Evolutionary conservation across 1,140 invertebrate genomes (phyloP).

Genomic region (Calycopis cecrops): DNA sequence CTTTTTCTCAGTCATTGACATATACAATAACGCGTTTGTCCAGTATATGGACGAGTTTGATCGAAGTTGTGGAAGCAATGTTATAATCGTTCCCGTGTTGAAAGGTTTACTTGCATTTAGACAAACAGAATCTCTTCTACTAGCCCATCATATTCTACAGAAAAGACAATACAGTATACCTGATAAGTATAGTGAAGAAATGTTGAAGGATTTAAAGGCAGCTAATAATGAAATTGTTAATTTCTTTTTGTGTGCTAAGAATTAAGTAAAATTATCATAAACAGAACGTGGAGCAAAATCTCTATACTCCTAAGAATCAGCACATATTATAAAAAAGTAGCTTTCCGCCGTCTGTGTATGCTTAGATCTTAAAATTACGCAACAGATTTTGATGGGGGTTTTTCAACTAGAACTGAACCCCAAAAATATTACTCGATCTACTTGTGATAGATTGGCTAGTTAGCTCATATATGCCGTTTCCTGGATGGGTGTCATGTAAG

Average conservation of each 20-base stretch:
- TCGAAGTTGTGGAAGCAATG: constrained; percentile 13
- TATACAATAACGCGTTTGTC: constrained; percentile 32
- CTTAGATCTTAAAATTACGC: no score
- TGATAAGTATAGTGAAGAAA: background rate
- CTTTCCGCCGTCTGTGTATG: no score
- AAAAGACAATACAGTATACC: constrained; percentile 9
- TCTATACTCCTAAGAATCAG: no score
- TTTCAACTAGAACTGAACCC: no score
- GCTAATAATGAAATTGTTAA: constrained; percentile 1
- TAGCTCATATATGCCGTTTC: no score
- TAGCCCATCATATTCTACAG: constrained; percentile 27
- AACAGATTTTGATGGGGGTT: no score
- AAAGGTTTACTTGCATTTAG: constrained; percentile 34
- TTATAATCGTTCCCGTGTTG: constrained; percentile 29
- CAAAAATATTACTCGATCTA: no score
- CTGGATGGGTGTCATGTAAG: no score
- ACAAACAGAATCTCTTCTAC: constrained; percentile 25
- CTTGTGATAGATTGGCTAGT: no score
- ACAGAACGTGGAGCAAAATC: no score
- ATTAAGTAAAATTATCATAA: no score
- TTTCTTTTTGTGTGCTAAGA: background rate
- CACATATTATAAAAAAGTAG: no score
- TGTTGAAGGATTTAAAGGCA: constrained; percentile 1
- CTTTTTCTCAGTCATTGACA: constrained; percentile 37
- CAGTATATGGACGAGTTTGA: constrained; percentile 28